Base-by-base conservation (phyloP, 2,113 vertebrate genomes). In the Larimichthys polyactis region DNA sequence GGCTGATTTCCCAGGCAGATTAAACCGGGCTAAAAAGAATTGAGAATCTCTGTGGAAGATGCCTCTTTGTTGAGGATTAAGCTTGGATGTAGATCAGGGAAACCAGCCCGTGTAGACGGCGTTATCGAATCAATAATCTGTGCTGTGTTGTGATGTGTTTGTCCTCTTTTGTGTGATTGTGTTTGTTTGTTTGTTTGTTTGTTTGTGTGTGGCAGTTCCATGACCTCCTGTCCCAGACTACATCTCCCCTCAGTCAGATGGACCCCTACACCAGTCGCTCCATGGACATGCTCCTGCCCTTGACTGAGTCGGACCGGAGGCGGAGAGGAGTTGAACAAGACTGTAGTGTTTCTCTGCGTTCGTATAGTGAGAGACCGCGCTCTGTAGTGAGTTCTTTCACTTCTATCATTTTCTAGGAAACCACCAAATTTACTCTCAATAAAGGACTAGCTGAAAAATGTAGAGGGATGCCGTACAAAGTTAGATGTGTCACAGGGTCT, bases 211-310 rank as follows among this genome's bases (percentile, higher is more conserved):
- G 83, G n/a, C 94, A 99, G 98, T 99, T 97, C 94, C 98, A 98
- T 82, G 98, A 99, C 77, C 90, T 98, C 84, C 90, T 97, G 85
- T 97, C 97, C 62, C 96, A 97, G 94, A 95, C 95, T 0, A 96
- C 97, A 0, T 97, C 96, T 0, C 96, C 96, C 0, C 94, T 97
- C 85, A 96, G 97, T 93, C 96, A 97, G 89, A 75, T 94, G 82
- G 97, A 99, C 81, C 97, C 96, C 8, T 97, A 96, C 92, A 96
- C 97, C 0, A 96, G 95, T 82, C 95, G 95, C 84, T 98, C 97
- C 2, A 96, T 96, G 5, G 97, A 98, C 80, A 96, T 96, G 83
- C 94, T 98, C 76, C 95, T 98, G 70, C 96, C 97, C 27, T 81
- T 88, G 0, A 94, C 91, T 59, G 97, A 98, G 88, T 87, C 93